Conservation (phyloP, 2,797 vertebrate genomes). For the Meda fulgida region DNA sequence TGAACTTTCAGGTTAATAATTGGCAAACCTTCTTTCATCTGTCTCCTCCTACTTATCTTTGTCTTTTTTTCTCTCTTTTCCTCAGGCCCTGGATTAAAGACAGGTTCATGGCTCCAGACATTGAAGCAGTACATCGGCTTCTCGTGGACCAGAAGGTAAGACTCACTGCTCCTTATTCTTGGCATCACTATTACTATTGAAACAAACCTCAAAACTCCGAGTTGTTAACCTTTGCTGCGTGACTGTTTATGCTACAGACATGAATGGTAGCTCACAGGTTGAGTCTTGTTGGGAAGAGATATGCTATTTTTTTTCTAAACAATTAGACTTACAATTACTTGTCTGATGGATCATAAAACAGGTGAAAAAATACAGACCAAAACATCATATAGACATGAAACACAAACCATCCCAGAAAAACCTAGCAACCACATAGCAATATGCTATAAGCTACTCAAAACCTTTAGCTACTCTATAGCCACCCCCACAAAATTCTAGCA, state of each 20-base stretch:
- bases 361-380: too few relatives aligned
- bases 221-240: background rate
- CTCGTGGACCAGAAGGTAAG: slow-evolving; percentile 91
- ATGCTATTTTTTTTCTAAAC: background rate
- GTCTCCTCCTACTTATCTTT: slow-evolving; percentile 6
- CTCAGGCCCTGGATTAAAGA: slow-evolving; percentile 97
- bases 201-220: background rate
- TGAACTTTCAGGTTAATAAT: slow-evolving; percentile 70
- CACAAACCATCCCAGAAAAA: too few relatives aligned
- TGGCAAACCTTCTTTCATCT: slow-evolving; percentile 41
- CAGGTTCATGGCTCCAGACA: slow-evolving; percentile 97
- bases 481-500: too few relatives aligned
- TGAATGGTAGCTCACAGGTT: background rate
- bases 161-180: slow-evolving; percentile 7
- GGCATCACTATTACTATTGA: background rate
- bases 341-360: too few relatives aligned
- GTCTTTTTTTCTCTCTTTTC: slow-evolving; percentile 1
- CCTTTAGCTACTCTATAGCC: too few relatives aligned
- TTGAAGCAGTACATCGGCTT: slow-evolving; percentile 89
- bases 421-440: too few relatives aligned
- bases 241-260: background rate
- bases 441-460: too few relatives aligned
- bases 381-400: too few relatives aligned
- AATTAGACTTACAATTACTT: background rate
- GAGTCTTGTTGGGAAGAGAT: background rate